Percentiles rank a stretch among this genome's conserved stretches.
These are phyloP conservation scores for Origma solitaria DNA, from an alignment of 2,113 vertebrate genomes.

Conservation along the genomic window DNA sequence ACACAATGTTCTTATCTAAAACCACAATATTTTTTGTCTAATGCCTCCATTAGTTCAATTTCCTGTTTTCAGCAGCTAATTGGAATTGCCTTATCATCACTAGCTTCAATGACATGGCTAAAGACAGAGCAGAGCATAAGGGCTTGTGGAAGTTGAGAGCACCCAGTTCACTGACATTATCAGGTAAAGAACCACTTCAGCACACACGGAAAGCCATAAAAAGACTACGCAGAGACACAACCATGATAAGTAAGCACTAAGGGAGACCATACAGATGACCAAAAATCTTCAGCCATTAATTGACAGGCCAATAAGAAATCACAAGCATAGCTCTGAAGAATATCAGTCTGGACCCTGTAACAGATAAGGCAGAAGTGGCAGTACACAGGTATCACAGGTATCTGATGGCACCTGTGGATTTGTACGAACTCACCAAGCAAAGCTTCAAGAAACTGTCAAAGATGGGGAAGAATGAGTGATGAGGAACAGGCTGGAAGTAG, in stretches of 20 bases:
- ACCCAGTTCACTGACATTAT: background rate
- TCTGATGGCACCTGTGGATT: background rate
- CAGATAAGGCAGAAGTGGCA: background rate
- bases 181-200: background rate
- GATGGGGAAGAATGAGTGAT: background rate
- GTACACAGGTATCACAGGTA: accelerated
- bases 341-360: background rate
- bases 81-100: background rate
- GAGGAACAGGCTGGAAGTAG: background rate
- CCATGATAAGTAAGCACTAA: background rate
- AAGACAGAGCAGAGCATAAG: accelerated
- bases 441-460: background rate
- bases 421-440: background rate
- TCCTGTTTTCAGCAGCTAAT: background rate
- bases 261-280: background rate
- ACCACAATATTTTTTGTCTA: background rate
- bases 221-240: background rate
- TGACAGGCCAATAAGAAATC: background rate
- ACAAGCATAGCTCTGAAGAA: background rate
- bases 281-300: background rate
- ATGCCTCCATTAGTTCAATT: background rate
- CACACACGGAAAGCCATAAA: background rate
- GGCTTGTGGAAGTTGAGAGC: background rate
- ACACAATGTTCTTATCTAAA: background rate
- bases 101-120: accelerated